A percentile compares a stretch with the other conserved stretches of the same genome.
Evolutionary conservation across 1,140 invertebrate species (phyloP).

Genomic region (Archegozetes longisetosus): DNA sequence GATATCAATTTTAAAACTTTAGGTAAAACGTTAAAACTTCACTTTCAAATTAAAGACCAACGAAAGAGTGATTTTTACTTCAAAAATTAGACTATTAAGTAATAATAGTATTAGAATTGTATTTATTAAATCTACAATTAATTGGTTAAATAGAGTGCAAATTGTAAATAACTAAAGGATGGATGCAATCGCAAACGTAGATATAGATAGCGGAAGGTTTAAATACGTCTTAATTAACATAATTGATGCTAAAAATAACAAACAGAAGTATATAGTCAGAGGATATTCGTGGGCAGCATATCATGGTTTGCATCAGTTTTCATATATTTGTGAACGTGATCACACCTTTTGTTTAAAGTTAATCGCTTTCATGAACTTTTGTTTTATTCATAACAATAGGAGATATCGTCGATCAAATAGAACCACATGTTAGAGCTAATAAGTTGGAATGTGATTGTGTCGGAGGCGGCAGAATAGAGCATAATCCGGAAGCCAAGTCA

Average conservation of each 20-base stretch:
- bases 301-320: conserved; percentile 40
- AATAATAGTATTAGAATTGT: too few species aligned
- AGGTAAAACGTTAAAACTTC: too few species aligned
- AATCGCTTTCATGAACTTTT: not conserved
- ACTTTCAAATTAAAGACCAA: too few species aligned
- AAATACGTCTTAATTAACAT: conserved; percentile 74
- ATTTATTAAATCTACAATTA: too few species aligned
- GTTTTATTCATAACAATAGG: conserved; percentile 28
- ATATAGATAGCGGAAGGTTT: conserved; percentile 65
- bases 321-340: too few species aligned
- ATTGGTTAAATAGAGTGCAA: too few species aligned
- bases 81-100: too few species aligned
- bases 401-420: conserved; percentile 48
- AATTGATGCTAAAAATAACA: conserved; percentile 29
- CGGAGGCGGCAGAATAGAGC: conserved; percentile 63
- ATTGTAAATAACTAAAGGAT: too few species aligned
- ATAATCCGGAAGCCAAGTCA: conserved; percentile 48
- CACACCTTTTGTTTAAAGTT: not conserved
- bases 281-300: conserved; percentile 49
- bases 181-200: conserved; percentile 45
- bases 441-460: conserved; percentile 41
- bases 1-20: too few species aligned
- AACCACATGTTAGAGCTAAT: conserved; percentile 30
- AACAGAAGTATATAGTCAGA: conserved; percentile 49
- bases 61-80: too few species aligned